Conservation (phyloP, 2,797 vertebrate species). For the Falco columbarius region DNA sequence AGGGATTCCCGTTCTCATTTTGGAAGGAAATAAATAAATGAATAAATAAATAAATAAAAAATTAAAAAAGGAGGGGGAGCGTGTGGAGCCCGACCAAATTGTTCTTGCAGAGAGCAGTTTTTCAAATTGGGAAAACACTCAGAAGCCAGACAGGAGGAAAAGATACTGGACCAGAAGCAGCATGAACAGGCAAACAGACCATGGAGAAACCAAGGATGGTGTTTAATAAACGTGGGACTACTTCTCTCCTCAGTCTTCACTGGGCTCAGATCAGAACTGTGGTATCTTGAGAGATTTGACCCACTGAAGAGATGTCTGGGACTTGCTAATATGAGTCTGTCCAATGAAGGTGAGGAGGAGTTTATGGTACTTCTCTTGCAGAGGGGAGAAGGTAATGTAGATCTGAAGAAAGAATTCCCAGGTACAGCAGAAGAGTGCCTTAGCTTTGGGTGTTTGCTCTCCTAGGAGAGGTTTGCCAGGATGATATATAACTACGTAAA, state of each 20-base stretch:
- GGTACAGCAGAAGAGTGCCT: background rate
- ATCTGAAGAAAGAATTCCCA: background rate
- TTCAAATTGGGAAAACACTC: background rate
- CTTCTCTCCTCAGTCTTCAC: background rate
- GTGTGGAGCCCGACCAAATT: background rate
- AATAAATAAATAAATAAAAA: too few species aligned
- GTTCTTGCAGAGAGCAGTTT: background rate
- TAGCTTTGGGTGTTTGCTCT: background rate
- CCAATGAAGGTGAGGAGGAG: background rate
- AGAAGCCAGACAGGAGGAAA: background rate
- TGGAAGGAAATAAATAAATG: background rate
- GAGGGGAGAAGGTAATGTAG: background rate
- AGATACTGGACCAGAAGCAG: background rate
- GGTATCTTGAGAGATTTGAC: background rate
- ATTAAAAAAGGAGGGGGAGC: fast-evolving
- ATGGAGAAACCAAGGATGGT: background rate
- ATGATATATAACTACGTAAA: background rate
- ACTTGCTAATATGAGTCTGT: background rate
- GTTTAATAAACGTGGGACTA: background rate
- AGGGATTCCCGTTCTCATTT: background rate
- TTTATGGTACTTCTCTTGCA: background rate
- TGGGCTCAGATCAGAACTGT: background rate
- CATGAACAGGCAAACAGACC: background rate
- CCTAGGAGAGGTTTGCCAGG: background rate
- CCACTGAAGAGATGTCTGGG: background rate